Evolutionary conservation across 2,113 vertebrate species (phyloP), one percentile per base, ranked within the genome.

Genomic region (Galeopterus variegatus): DNA sequence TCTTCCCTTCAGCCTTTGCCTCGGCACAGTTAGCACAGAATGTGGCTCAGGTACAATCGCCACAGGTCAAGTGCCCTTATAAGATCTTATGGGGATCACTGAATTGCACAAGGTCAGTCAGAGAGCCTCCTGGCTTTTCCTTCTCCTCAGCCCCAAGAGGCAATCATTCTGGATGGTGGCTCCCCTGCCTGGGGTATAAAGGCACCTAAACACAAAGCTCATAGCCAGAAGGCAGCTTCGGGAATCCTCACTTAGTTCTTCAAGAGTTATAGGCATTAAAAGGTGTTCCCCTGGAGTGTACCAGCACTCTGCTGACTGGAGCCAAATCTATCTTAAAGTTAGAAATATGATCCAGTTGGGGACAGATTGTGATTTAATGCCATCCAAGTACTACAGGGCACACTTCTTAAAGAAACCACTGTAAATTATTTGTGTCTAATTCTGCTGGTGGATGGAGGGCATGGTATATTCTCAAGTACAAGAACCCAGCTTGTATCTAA

Each of bases 351-450:
- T 97, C 96, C 98, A 98, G 95, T 97, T 97, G 98, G 98, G 97
- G 98, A 98, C 92, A 75, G 94, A 91, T 88, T 91, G 70, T 98
- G 98, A 99, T 98, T 98, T 98, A 98, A 95, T 96, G 97, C 92
- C 96, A 90, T 98, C 96, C 93, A 93, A 97, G 97, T 95, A 98
- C 98, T 98, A 52, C 26, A 14, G 97, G 96, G 97, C 98, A 97
- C 97, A 98, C 97, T 98, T 98, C 98, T 98, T 98, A 98, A 98
- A 98, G 98, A 98, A 99, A 99, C 98, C 97, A 56, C 86, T 98
- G 97, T 99, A 99, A 99, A 99, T 99, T 99, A 98, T 98, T 98
- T 98, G 98, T 97, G 96, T 94, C 95, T 98, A 98, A 98, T 98
- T 98, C 98, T 36, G 7, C 96, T 94, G 60, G 97, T 96, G 98